Evolutionary conservation across 2,888 invertebrate species (phyloP).

Genomic region (Scaptomyza polygonia): DNA sequence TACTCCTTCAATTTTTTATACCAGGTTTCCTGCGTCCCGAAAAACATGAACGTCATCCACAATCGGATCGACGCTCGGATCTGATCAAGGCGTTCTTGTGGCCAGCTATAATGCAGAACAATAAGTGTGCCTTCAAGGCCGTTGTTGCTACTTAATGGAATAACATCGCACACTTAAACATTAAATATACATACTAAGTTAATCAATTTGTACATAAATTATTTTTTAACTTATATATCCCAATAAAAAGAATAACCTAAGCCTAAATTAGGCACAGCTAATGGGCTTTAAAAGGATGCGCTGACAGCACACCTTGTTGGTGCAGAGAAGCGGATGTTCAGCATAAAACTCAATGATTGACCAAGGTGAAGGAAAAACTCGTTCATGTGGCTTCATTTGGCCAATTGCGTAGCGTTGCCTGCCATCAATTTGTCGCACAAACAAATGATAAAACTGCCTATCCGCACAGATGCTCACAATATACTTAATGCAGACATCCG

Average conservation of each 20-base stretch:
- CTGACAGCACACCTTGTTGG: conserved; percentile 80
- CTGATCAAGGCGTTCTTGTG: conserved; percentile 92
- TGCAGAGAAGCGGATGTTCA: conserved; percentile 81
- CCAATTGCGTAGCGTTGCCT: conserved; percentile 81
- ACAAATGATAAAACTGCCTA: conserved; percentile 82
- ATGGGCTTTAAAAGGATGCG: conserved; percentile 80
- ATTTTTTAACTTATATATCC: conserved; percentile 38
- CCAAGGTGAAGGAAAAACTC: conserved; percentile 79
- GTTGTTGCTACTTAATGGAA: conserved; percentile 90
- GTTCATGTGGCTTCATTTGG: conserved; percentile 81
- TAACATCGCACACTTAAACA: neutral
- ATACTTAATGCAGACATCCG: conserved; percentile 82
- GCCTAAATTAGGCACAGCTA: conserved; percentile 58
- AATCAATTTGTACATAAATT: conserved; percentile 66
- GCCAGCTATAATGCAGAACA: conserved; percentile 93
- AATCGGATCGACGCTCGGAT: conserved; percentile 90
- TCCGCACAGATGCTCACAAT: conserved; percentile 82
- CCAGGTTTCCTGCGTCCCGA: conserved; percentile 89
- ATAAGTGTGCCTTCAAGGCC: conserved; percentile 92
- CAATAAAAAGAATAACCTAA: conserved; percentile 62
- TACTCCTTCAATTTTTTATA: neutral
- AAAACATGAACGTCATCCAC: conserved; percentile 91
- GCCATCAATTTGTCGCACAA: conserved; percentile 79
- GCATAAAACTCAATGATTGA: conserved; percentile 83
- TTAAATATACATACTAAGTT: conserved; percentile 27